Percentiles rank a stretch among this genome's conserved stretches.
phyloP scores from a whole-genome alignment of 2,888 invertebrate genomes.

The Aphelenchoides bicaudatus region DNA sequence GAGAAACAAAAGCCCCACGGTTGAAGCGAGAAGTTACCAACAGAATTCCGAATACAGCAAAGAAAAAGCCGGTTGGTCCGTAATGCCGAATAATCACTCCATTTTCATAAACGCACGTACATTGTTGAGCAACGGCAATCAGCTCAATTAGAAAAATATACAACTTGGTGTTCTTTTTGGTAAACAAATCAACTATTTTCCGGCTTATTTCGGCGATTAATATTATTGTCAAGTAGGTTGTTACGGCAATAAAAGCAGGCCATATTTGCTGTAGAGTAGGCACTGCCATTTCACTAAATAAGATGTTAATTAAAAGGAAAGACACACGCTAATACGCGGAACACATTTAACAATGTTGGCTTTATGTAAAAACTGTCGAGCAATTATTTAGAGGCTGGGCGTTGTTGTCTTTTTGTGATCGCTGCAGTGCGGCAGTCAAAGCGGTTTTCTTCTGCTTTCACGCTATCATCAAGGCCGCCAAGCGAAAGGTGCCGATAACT shows the following conservation, averaged over 20 bases:
- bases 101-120: slow-evolving; percentile 60
- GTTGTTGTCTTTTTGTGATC: too few species aligned
- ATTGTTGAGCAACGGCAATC: slow-evolving; percentile 50
- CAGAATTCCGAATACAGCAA: slow-evolving; percentile 43
- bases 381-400: too few species aligned
- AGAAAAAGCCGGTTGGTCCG: slow-evolving; percentile 48
- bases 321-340: too few species aligned
- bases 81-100: slow-evolving; percentile 51
- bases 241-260: slow-evolving; percentile 28
- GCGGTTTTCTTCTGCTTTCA: too few species aligned
- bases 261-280: background rate
- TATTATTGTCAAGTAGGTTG: slow-evolving; percentile 33
- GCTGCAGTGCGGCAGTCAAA: too few species aligned
- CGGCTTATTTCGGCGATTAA: slow-evolving; percentile 30
- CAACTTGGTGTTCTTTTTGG: slow-evolving; percentile 24
- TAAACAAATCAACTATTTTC: slow-evolving; percentile 26
- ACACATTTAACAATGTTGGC: too few species aligned
- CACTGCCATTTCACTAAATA: background rate
- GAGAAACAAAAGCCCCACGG: slow-evolving; percentile 49
- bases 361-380: too few species aligned
- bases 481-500: too few species aligned
- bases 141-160: slow-evolving; percentile 37
- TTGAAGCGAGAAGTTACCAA: slow-evolving; percentile 40
- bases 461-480: too few species aligned
- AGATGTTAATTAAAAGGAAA: background rate